Evolutionary conservation across 1,140 invertebrate genomes (phyloP), one percentile per base, ranked within the genome.

Genomic region (Calephelis nemesis): DNA sequence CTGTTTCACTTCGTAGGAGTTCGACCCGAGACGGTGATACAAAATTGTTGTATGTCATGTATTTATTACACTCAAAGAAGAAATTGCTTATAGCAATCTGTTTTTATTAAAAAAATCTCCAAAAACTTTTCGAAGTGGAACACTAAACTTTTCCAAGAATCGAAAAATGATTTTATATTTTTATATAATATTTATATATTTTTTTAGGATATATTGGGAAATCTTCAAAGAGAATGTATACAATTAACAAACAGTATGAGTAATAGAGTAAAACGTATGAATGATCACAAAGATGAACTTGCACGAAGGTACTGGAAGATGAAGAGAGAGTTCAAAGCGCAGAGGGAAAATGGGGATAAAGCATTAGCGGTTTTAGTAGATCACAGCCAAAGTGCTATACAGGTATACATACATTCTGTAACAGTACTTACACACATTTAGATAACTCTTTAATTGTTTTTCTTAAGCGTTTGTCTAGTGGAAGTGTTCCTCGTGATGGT

Each of bases 151-250:
- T 30, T 30, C 30, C 30, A 30, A 30, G 30, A 30, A 30, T 30
- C 30, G 30, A 30, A 30, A 30, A 30, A 4, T 30, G 4, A 4
- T 30, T 30, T 30, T 30, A 30, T 30, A n/a, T n/a, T n/a, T n/a
- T n/a, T n/a, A n/a, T n/a, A n/a, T n/a, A n/a, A n/a, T n/a, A n/a
- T n/a, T n/a, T n/a, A n/a, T n/a, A n/a, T n/a, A n/a, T n/a, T n/a
- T n/a, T 30, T 49, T 45, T 58, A 90, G 86, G 83, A 88, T 63
- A 70, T 73, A 13, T 52, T 88, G 5, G 42, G 78, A 12, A 83
- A 66, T 47, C 74, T 91, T 0, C 87, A 91, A 83, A 79, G 74
- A n/a, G 84, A 89, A 72, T 91, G 81, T 77, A 52, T 71, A 7
- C 80, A 81, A 47, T 81, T 78, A 9, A 83, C 81, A 4, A 83